Conservation (phyloP, 2,888 invertebrate species). For the Amorpha juglandis region DNA sequence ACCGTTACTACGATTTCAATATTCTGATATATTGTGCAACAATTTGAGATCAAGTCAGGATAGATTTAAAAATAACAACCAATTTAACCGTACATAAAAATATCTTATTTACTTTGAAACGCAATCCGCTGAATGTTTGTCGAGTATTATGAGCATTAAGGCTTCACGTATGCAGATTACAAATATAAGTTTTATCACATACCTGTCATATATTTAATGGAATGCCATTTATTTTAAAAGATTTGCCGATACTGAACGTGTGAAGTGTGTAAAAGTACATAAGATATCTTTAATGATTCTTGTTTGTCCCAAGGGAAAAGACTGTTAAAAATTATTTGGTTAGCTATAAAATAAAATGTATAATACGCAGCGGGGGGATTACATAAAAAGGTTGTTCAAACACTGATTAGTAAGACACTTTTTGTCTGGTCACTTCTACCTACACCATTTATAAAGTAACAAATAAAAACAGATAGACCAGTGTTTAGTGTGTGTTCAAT, state of each 20-base stretch:
- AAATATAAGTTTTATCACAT: conserved; percentile 8
- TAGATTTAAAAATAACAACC: background rate
- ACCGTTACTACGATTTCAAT: conserved; percentile 39
- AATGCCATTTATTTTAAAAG: conserved; percentile 1
- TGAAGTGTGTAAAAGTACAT: background rate
- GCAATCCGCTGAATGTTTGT: conserved; percentile 8
- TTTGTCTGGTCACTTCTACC: too few relatives aligned
- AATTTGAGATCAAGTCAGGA: conserved; percentile 28
- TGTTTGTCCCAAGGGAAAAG: too few relatives aligned
- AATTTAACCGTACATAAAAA: conserved; percentile 14
- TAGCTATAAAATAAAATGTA: too few relatives aligned
- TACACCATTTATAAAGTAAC: too few relatives aligned
- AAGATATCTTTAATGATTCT: too few relatives aligned
- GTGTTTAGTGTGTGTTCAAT: too few relatives aligned
- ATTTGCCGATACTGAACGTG: conserved; percentile 3
- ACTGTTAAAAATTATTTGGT: too few relatives aligned
- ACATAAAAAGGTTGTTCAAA: too few relatives aligned
- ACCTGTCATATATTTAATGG: background rate
- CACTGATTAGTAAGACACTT: too few relatives aligned
- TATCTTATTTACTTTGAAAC: conserved; percentile 14
- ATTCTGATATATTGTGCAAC: conserved; percentile 40
- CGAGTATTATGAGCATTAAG: background rate
- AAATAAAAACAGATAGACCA: too few relatives aligned
- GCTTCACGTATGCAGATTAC: conserved; percentile 1
- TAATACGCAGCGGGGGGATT: too few relatives aligned